These are phyloP conservation scores for Zapus hudsonius DNA, from an alignment of 2,113 vertebrate species.

Conservation along the genomic window DNA sequence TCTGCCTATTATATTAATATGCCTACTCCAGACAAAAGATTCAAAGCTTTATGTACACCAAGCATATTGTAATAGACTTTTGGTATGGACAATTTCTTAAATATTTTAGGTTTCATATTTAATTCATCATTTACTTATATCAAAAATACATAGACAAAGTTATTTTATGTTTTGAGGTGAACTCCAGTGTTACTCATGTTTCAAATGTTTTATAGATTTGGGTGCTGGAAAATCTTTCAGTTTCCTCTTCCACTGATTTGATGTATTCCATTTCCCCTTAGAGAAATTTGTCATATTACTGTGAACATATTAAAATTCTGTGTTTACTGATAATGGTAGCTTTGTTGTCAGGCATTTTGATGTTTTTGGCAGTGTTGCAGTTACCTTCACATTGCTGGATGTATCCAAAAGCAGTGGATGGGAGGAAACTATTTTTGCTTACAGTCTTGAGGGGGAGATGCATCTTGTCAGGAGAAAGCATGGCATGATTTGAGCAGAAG, in stretches of 20 bases:
- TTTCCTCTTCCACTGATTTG: not conserved
- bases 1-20: not conserved
- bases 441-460: too few species aligned
- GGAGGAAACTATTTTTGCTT: too few species aligned
- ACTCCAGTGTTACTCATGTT: not conserved
- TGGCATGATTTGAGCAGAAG: too few species aligned
- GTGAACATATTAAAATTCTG: not conserved
- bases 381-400: too few species aligned
- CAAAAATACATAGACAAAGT: not conserved
- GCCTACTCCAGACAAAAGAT: not conserved
- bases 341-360: not conserved
- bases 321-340: not conserved
- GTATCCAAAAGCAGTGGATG: too few species aligned
- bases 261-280: too few species aligned
- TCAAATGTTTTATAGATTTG: not conserved
- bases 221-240: not conserved
- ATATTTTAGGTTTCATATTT: too few species aligned
- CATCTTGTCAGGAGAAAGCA: too few species aligned
- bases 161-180: not conserved
- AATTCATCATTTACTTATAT: not conserved
- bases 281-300: too few species aligned
- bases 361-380: not conserved
- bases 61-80: too few species aligned
- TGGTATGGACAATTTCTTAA: not conserved
- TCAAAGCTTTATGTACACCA: not conserved